These are phyloP conservation scores for Cantharis flavilabris DNA, from an alignment of 2,888 invertebrate genomes.

Conservation along the genomic window DNA sequence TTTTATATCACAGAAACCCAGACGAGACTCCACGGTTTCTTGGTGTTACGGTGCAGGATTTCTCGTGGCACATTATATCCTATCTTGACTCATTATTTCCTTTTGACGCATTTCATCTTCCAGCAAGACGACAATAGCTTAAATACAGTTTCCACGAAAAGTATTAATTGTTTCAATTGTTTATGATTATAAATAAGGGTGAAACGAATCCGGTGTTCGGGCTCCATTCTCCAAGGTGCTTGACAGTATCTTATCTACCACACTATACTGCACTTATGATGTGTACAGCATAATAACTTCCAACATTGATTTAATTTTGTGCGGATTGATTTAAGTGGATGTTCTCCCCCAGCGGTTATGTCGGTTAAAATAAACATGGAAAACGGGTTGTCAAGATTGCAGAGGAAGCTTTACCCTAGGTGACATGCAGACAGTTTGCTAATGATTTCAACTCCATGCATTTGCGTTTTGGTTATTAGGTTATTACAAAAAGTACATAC, in stretches of 20 bases:
- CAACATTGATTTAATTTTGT: not conserved
- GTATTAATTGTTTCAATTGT: not conserved
- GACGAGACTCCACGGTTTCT: not conserved
- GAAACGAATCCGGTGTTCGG: not conserved
- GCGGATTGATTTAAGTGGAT: not conserved
- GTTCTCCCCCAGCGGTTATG: not conserved
- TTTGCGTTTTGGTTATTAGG: not conserved
- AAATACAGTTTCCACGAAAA: not conserved
- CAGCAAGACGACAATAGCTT: too few relatives aligned
- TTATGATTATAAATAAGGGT: not conserved
- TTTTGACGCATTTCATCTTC: too few relatives aligned
- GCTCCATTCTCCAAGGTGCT: not conserved
- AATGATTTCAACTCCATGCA: not conserved
- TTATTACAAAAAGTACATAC: not conserved
- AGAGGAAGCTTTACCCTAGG: not conserved
- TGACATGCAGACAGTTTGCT: not conserved
- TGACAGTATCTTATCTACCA: not conserved
- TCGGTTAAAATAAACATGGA: not conserved
- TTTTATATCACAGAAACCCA: not conserved
- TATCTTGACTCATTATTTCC: not conserved
- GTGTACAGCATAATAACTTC: not conserved
- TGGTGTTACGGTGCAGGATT: not conserved
- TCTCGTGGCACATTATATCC: not conserved
- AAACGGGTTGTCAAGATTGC: not conserved
- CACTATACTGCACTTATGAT: not conserved